These are phyloP conservation scores for Dromius quadrimaculatus DNA, from an alignment of 2,888 invertebrate genomes.

Conservation along the genomic window DNA sequence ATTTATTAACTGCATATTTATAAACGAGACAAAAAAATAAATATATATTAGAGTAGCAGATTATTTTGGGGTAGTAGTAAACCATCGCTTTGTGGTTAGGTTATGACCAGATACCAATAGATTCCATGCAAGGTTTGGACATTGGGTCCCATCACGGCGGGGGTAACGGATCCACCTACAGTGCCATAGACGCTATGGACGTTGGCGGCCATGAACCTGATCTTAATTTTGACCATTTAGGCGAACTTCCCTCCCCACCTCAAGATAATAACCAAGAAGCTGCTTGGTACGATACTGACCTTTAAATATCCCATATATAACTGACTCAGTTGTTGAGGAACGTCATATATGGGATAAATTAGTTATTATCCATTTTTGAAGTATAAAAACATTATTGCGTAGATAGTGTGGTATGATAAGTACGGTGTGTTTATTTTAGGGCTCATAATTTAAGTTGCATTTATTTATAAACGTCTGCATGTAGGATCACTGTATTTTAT, in stretches of 20 bases:
- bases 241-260: conserved; percentile 84
- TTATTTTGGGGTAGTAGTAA: neutral
- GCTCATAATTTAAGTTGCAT: conserved; percentile 39
- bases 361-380: conserved; percentile 33
- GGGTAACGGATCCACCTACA: conserved; percentile 77
- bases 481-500: conserved; percentile 30
- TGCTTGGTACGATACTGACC: conserved; percentile 98
- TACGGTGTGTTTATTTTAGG: conserved; percentile 23
- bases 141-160: conserved; percentile 80
- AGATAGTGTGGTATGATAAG: conserved; percentile 22
- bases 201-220: conserved; percentile 82
- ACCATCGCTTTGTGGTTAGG: conserved; percentile 69
- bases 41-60: neutral
- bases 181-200: conserved; percentile 88
- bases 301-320: conserved; percentile 68
- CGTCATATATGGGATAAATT: conserved; percentile 20
- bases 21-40: neutral
- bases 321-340: conserved; percentile 56
- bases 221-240: conserved; percentile 82
- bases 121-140: conserved; percentile 95
- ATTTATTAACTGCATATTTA: neutral
- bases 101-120: conserved; percentile 98
- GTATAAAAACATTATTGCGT: conserved; percentile 23
- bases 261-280: conserved; percentile 93
- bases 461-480: conserved; percentile 48